Evolutionary conservation across 2,113 vertebrate species (phyloP).

Genomic region (Ranitomeya variabilis): DNA sequence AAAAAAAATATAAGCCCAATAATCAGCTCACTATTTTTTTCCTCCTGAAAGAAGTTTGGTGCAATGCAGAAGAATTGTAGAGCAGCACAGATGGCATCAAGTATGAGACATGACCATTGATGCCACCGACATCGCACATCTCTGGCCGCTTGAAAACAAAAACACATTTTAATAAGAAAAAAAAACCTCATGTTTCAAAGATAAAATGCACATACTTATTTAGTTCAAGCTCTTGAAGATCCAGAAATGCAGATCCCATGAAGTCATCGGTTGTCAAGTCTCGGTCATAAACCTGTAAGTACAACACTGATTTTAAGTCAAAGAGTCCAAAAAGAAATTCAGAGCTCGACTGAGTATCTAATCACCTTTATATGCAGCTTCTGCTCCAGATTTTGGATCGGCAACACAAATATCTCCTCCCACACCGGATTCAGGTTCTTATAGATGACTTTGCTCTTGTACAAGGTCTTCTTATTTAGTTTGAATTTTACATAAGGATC

Average conservation of each 20-base stretch:
- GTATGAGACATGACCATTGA: no score
- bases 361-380: conserved; percentile 84
- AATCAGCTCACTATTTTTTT: no score
- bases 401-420: conserved; percentile 89
- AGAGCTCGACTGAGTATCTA: not conserved
- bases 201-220: conserved; percentile 76
- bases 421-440: conserved; percentile 92
- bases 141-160: no score
- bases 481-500: conserved; percentile 97
- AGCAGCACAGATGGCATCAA: no score
- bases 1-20: no score
- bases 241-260: conserved; percentile 85
- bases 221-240: conserved; percentile 78
- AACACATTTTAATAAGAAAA: not conserved
- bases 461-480: conserved; percentile 90
- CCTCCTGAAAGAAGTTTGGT: no score
- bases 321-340: not conserved
- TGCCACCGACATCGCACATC: no score
- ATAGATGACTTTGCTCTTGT: conserved; percentile 95
- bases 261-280: conserved; percentile 91
- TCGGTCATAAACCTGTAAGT: conserved; percentile 87
- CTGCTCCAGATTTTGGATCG: conserved; percentile 83
- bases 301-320: not conserved
- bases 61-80: no score
- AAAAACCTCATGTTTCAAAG: not conserved